Evolutionary conservation across 2,797 vertebrate genomes (phyloP), one percentile per base, ranked within the genome.

Genomic region (Microchirus variegatus): DNA sequence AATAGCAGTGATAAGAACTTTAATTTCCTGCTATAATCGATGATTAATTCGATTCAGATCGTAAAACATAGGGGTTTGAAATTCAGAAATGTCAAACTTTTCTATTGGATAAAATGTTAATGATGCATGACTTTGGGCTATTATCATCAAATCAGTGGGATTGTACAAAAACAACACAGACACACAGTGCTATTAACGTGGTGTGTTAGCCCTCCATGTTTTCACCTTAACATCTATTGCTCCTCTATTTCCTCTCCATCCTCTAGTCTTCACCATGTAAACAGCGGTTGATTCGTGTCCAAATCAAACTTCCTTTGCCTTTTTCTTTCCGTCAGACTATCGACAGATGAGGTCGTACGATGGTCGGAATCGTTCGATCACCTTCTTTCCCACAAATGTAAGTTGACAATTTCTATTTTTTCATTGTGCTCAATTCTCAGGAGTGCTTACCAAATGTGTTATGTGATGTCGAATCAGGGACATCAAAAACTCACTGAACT

Each of bases 331-430:
- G 3, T 53, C 63, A 96, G 96, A 83, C 83, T 98, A 41, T 97
- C 96, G 17, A 96, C 94, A 35, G 96, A 98, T 74, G 96, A 98
- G 89, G 95, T 97, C 0, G 93, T 94, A 13, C 93, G 91, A 89
- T 99, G 97, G 97, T 94, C 95, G 2, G 95, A 97, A 49, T 98
- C 97, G 1, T 97, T 99, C 67, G 95, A 98, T 73, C 82, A 94
- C 26, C 96, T 99, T 67, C 92, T 99, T 49, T 93, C 94, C 45
- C 94, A 97, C 80, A 98, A 99, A 89, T 94, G 96, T 99, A 92
- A 99, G 96, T 89, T 14, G 16, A 52, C 1, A 9, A 11, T 5
- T 10, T 10, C 18, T 60, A 70, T 64, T 49, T 0, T 51, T 52
- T 62, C n/a, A n/a, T n/a, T n/a, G n/a, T n/a, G n/a, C n/a, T n/a